A percentile compares a stretch with the other conserved stretches of the same genome.
Evolutionary conservation across 2,113 vertebrate genomes (phyloP).

Genomic region (Megaleporinus macrocephalus): DNA sequence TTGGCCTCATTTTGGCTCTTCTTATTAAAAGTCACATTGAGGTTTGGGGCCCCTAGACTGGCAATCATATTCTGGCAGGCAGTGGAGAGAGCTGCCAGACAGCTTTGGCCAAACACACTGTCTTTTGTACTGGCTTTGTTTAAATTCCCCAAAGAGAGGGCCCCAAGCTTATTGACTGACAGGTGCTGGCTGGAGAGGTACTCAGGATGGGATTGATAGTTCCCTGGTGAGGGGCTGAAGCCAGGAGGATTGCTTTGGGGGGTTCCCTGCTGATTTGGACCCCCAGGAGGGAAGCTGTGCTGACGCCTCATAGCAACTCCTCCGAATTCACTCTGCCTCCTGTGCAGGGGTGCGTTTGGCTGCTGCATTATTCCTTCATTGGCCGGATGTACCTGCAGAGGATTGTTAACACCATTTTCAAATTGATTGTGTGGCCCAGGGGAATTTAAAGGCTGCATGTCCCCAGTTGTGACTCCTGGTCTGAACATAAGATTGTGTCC

Average conservation of each 20-base stretch:
- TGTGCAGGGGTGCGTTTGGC: slow-evolving; percentile 69
- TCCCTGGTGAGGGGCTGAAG: slow-evolving; percentile 76
- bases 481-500: slow-evolving; percentile 76
- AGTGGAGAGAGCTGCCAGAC: slow-evolving; percentile 95
- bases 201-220: slow-evolving; percentile 83
- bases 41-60: slow-evolving; percentile 96
- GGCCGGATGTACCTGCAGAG: slow-evolving; percentile 79
- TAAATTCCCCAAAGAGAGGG: slow-evolving; percentile 88
- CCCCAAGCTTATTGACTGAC: slow-evolving; percentile 88
- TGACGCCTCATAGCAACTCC: slow-evolving; percentile 71
- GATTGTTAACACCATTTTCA: slow-evolving; percentile 70
- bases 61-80: slow-evolving; percentile 99
- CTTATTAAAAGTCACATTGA: slow-evolving; percentile 99
- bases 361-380: slow-evolving; percentile 76
- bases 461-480: slow-evolving; percentile 64
- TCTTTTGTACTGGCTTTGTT: slow-evolving; percentile 92
- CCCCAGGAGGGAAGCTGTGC: slow-evolving; percentile 75
- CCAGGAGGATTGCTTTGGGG: slow-evolving; percentile 67
- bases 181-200: slow-evolving; percentile 82
- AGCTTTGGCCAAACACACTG: slow-evolving; percentile 97
- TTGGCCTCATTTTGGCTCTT: slow-evolving; percentile 95
- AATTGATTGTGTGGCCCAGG: slow-evolving; percentile 77
- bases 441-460: slow-evolving; percentile 80
- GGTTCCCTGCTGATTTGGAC: slow-evolving; percentile 68
- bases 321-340: slow-evolving; percentile 73